Evolutionary conservation across 2,113 vertebrate genomes (phyloP), one percentile per base, ranked within the genome.

Genomic region (Gasterosteus nipponicus): DNA sequence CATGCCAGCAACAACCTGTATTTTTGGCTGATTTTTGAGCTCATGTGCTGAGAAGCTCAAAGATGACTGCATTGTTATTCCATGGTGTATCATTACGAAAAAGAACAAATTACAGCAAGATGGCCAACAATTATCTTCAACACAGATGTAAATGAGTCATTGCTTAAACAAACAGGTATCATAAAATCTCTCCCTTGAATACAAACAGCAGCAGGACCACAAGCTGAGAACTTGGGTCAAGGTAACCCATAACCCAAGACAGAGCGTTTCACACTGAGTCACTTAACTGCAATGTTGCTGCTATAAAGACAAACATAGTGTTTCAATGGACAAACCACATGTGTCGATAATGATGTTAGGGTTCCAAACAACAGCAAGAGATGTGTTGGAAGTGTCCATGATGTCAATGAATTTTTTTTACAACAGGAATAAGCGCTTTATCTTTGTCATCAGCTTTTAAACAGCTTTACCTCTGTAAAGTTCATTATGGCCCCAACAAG

Each of bases 161-260:
- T 57, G 75, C 61, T 47, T 75, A 66, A 88, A 89, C 82, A 88
- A 86, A 81, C 85, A 90, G 89, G 87, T 92, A 22, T 66, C 66
- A 87, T 81, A 83, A 87, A 83, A 72, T 19, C 26, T n/a, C 10
- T 57, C 26, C 51, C 41, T n/a, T 67, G 41, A 78, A 89, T 63
- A 80, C 78, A 80, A 86, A 77, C 80, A 87, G 82, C 89, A 89
- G 87, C 83, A 85, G 68, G 70, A 87, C 81, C 70, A 72, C 80
- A 78, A 66, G 80, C 80, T 10, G 29, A 77, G 75, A 57, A 68
- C 69, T 78, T 58, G 51, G 5, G 59, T 76, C 22, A 18, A 26
- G 42, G 51, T 67, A 42, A 69, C 59, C 49, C 59, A 89, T 91
- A 90, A 93, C 60, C 83, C 91, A 91, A 93, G 87, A 68, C 58